Base-by-base conservation (phyloP, 2,888 invertebrate genomes). In the Trichogramma evanescens region DNA sequence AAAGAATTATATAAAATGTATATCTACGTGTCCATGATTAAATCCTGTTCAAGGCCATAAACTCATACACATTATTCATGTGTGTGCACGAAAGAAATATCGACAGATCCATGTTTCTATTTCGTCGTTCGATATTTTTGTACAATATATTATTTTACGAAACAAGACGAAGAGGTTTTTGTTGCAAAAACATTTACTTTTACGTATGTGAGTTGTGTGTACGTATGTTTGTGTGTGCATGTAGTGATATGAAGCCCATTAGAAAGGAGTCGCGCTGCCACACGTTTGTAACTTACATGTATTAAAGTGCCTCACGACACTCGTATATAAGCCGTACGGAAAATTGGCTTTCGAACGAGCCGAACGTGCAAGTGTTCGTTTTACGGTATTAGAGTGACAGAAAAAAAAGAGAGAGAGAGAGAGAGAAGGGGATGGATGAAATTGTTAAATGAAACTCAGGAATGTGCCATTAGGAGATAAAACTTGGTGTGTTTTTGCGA, bases 401-500 rank as follows among this genome's bases (percentile, higher is more conserved):
- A 26, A 26, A 26, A 26, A 26, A 13, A 2, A 42, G n/a, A 43
- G 8, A 45, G 9, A 54, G 10, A n/a, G n/a, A 13, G 13, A 13
- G 45, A 46, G 26, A 45, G 39, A 50, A 42, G 56, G 40, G 46
- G n/a, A 26, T 26, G 26, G 26, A 26, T 26, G 26, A 49, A 56
- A 55, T 9, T 49, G 50, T 45, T 46, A 46, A 50, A 54, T 46
- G 54, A 48, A 61, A 63, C 54, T 13, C 63, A 58, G 60, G 58
- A 58, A 63, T 56, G 63, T 63, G 63, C 63, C 63, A 63, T 63
- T 58, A 42, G 63, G 58, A 60, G 26, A 26, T 26, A 26, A 26
- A 26, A 26, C 26, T 26, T 26, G 26, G 26, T 26, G 49, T 58
- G 58, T 41, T 41, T 63, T 63, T 52, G 50, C 58, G 60, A 60